Evolutionary conservation across 2,113 vertebrate genomes (phyloP).

Genomic region (Cyanoramphus novaezelandiae): DNA sequence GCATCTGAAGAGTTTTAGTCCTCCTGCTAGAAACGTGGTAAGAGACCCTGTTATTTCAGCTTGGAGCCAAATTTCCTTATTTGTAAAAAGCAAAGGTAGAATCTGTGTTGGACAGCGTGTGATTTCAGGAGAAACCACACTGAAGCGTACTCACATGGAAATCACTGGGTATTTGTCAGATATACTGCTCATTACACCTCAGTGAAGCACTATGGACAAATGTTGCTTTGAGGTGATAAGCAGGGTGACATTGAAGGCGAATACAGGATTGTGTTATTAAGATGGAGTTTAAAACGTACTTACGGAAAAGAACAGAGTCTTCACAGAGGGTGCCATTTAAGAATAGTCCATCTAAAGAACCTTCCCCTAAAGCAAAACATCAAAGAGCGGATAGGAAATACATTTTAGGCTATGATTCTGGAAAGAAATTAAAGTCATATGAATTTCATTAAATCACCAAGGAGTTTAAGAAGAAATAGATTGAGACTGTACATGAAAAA

Average conservation of each 20-base stretch:
- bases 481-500: neutral
- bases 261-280: neutral
- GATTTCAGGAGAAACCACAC: neutral
- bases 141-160: neutral
- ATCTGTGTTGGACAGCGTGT: neutral
- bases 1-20: neutral
- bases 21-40: neutral
- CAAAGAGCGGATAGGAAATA: constrained; percentile 46
- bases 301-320: neutral
- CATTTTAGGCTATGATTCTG: constrained; percentile 9
- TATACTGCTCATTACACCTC: neutral
- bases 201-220: neutral
- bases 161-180: neutral
- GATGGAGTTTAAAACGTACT: constrained; percentile 12
- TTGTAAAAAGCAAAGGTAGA: neutral
- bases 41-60: neutral
- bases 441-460: constrained; percentile 42
- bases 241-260: neutral
- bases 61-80: neutral
- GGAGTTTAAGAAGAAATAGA: constrained; percentile 3
- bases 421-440: constrained; percentile 47
- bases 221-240: constrained; percentile 17
- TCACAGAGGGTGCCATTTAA: constrained; percentile 32
- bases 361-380: constrained; percentile 55
- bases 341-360: constrained; percentile 40